Evolutionary conservation across 2,113 vertebrate species (phyloP).

Genomic region (Spea multiplicata): DNA sequence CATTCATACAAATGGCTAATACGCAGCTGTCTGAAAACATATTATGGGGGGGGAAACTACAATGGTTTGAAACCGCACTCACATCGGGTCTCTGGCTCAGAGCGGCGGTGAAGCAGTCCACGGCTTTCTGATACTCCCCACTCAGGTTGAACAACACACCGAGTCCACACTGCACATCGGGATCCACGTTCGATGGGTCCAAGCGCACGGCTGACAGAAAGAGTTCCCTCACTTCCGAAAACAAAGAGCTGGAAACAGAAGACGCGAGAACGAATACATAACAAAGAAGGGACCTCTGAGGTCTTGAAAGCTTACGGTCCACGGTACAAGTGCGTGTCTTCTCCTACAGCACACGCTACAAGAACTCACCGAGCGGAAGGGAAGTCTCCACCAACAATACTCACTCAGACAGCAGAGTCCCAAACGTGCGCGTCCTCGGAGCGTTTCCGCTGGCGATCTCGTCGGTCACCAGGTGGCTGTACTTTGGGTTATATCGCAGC

Average conservation of each 20-base stretch:
- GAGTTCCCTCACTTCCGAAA: conserved; percentile 87
- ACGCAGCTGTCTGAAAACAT: too few species aligned
- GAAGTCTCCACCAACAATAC: conserved; percentile 50
- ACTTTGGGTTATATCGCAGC: conserved; percentile 85
- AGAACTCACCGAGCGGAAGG: too few species aligned
- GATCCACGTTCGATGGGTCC: conserved; percentile 82
- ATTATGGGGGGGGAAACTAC: too few species aligned
- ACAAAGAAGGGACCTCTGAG: too few species aligned
- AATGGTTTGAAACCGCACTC: conserved; percentile 41
- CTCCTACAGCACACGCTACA: too few species aligned
- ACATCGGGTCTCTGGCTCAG: conserved; percentile 89
- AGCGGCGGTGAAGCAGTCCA: conserved; percentile 93
- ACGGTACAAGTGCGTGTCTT: too few species aligned
- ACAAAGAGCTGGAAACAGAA: conserved; percentile 73
- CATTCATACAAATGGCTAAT: too few species aligned
- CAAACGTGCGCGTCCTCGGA: conserved; percentile 65
- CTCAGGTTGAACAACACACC: conserved; percentile 98
- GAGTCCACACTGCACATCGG: conserved; percentile 93
- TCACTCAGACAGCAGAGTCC: conserved; percentile 91
- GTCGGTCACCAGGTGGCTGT: conserved; percentile 73
- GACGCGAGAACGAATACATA: too few species aligned
- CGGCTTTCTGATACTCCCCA: conserved; percentile 93
- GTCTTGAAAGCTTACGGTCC: too few species aligned
- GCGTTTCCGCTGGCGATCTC: conserved; percentile 49
- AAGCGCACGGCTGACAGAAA: conserved; percentile 84